Conservation (phyloP, 2,888 invertebrate species). For the Coenonympha arcania region DNA sequence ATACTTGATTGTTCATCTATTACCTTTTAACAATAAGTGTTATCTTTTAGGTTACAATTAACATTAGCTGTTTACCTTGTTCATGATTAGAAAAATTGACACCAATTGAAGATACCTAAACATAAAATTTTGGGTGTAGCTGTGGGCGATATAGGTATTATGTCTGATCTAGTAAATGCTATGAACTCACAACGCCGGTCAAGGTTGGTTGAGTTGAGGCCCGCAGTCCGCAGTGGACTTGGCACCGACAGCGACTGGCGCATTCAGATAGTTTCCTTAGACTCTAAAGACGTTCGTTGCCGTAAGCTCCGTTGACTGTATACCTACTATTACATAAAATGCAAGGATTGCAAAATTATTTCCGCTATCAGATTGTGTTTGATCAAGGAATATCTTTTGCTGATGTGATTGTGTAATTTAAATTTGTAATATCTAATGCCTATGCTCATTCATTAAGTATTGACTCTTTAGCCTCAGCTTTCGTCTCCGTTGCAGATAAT, state of each 20-base stretch:
- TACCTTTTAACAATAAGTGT: too few relatives aligned
- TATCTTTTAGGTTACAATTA: too few relatives aligned
- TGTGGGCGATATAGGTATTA: too few relatives aligned
- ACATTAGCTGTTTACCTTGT: too few relatives aligned
- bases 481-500: too few relatives aligned
- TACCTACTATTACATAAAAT: background rate
- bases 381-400: background rate
- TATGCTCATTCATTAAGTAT: too few relatives aligned
- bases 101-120: too few relatives aligned
- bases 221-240: slow-evolving; percentile 56
- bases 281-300: slow-evolving; percentile 9
- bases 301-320: slow-evolving; percentile 1
- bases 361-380: background rate
- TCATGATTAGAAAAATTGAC: too few relatives aligned
- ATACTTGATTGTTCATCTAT: too few relatives aligned
- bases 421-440: too few relatives aligned
- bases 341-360: background rate
- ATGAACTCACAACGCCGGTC: slow-evolving; percentile 40
- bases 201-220: slow-evolving; percentile 65
- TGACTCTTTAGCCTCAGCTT: too few relatives aligned
- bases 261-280: slow-evolving; percentile 18
- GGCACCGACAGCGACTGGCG: slow-evolving; percentile 50
- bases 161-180: slow-evolving; percentile 9
- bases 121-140: too few relatives aligned
- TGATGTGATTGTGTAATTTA: background rate